Conservation (phyloP, 2,113 vertebrate genomes). For the Trichechus manatus region DNA sequence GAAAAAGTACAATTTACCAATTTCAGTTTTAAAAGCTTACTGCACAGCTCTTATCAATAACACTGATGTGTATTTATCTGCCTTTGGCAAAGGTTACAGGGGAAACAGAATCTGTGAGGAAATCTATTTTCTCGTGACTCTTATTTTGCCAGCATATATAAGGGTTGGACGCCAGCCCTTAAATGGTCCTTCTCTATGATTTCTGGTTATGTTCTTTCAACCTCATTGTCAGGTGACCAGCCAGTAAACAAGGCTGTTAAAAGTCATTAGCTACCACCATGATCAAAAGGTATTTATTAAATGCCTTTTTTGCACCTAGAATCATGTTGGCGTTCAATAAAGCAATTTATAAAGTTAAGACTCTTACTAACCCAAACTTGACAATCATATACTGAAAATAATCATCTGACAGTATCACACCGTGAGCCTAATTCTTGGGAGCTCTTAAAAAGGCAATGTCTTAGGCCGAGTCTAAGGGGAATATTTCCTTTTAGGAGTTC, state of each 20-base stretch:
- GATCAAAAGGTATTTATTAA: conserved; percentile 21
- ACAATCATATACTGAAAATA: neutral
- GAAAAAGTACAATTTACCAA: conserved; percentile 39
- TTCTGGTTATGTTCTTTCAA: neutral
- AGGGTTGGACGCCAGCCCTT: neutral
- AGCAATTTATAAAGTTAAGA: conserved; percentile 6
- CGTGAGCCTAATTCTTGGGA: neutral
- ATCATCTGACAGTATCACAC: neutral
- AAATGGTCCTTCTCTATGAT: neutral
- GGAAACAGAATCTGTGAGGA: neutral
- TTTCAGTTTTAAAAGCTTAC: neutral
- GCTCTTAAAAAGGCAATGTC: neutral
- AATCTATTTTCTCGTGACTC: neutral
- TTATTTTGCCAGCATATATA: neutral
- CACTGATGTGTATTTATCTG: neutral
- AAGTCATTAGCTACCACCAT: neutral
- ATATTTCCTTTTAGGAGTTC: neutral
- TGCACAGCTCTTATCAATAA: neutral
- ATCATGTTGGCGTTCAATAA: neutral
- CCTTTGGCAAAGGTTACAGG: neutral
- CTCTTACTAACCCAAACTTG: neutral
- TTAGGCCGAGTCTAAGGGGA: neutral
- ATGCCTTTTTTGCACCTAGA: neutral
- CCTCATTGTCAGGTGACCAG: neutral
- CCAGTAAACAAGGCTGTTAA: neutral